A percentile compares a stretch with the other conserved stretches of the same genome.
phyloP scores from a whole-genome alignment of 2,888 invertebrate species.

The Melinaea marsaeus region DNA sequence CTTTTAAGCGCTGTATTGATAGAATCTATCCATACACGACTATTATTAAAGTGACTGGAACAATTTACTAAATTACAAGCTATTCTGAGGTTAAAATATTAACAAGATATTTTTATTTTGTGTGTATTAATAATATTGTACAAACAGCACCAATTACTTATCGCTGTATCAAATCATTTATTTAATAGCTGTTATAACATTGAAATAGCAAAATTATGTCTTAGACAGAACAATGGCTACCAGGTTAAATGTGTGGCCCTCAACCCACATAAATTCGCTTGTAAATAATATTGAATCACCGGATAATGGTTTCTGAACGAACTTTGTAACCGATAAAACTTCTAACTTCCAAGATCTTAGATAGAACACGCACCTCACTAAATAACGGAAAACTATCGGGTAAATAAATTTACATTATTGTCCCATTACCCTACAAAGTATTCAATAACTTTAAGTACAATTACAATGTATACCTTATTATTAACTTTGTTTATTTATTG shows the following conservation, averaged over 20 bases:
- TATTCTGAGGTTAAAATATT: background rate
- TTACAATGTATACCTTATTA: too few relatives aligned
- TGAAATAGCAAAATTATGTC: too few relatives aligned
- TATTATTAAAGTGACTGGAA: slow-evolving; percentile 4
- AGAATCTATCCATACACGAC: slow-evolving; percentile 8
- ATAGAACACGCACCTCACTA: slow-evolving; percentile 20
- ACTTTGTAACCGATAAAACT: slow-evolving; percentile 12
- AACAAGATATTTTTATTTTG: background rate
- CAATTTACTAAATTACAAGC: background rate
- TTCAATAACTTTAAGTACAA: background rate
- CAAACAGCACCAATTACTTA: background rate
- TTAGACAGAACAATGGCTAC: too few relatives aligned
- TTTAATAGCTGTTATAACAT: too few relatives aligned
- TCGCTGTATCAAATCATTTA: too few relatives aligned
- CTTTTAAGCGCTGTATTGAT: slow-evolving; percentile 25
- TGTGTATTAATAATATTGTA: background rate
- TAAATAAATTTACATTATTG: background rate
- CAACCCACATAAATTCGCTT: background rate
- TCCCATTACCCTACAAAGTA: background rate
- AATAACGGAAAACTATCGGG: slow-evolving; percentile 4
- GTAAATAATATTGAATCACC: slow-evolving; percentile 3
- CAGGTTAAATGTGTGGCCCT: too few relatives aligned
- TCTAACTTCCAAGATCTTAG: slow-evolving; percentile 16
- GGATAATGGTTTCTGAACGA: background rate
- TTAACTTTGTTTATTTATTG: too few relatives aligned